A percentile compares a stretch with the other conserved stretches of the same genome.
Conservation (phyloP, 2,888 invertebrate genomes). For the Psococerastis gibbosa region DNA sequence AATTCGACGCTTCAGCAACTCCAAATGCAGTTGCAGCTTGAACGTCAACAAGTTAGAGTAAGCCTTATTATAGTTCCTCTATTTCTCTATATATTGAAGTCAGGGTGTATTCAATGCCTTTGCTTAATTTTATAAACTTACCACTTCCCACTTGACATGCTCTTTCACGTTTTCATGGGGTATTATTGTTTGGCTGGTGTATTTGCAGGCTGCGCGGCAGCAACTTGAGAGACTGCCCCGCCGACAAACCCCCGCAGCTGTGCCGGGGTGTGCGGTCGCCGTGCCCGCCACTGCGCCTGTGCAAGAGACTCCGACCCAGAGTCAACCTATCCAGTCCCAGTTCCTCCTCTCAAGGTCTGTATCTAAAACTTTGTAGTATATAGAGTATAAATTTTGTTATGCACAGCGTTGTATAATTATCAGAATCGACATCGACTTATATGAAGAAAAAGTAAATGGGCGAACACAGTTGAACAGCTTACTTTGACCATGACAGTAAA, state of each 20-base stretch:
- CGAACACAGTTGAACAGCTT: too few species aligned
- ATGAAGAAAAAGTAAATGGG: too few species aligned
- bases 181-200: conserved; percentile 12
- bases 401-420: too few species aligned
- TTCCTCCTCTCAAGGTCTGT: conserved; percentile 30
- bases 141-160: too few species aligned
- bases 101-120: conserved; percentile 7
- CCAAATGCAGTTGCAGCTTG: conserved; percentile 87
- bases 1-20: conserved; percentile 67
- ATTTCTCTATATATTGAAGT: too few species aligned
- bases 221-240: conserved; percentile 78
- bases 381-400: too few species aligned
- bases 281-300: conserved; percentile 14
- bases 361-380: too few species aligned
- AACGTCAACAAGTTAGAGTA: conserved; percentile 65
- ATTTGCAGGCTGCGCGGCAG: conserved; percentile 55
- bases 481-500: too few species aligned
- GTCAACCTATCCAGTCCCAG: conserved; percentile 22
- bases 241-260: conserved; percentile 48
- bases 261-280: conserved; percentile 19
- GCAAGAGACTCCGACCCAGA: conserved; percentile 14
- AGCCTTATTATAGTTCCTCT: too few species aligned
- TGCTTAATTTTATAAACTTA: too few species aligned
- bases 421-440: too few species aligned
- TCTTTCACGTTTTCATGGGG: too few species aligned